Percentiles rank a stretch among this genome's conserved stretches.
phyloP scores from a whole-genome alignment of 1,140 invertebrate genomes.

The Nasonia giraulti region DNA sequence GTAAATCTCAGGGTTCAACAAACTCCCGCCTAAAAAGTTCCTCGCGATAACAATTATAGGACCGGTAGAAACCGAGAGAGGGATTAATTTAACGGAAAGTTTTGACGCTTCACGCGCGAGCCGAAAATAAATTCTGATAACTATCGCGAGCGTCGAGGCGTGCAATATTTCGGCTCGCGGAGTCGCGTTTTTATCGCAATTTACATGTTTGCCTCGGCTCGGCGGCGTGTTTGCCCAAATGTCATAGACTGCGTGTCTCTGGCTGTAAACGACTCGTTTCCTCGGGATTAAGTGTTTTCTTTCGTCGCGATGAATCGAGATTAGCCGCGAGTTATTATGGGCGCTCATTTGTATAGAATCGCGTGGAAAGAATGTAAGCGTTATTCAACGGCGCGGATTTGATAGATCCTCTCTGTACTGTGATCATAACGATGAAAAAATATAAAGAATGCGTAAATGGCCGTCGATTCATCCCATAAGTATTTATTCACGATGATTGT shows the following conservation, averaged over 20 bases:
- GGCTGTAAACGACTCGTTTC: neutral
- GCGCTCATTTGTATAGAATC: neutral
- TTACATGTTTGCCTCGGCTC: neutral
- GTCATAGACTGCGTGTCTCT: conserved; percentile 6
- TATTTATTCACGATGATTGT: conserved; percentile 26
- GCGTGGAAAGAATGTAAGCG: neutral
- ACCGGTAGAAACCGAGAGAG: too few species aligned
- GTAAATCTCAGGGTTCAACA: too few species aligned
- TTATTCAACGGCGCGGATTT: too few species aligned
- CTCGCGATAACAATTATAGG: too few species aligned
- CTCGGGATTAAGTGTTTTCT: neutral
- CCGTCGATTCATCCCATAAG: conserved; percentile 25
- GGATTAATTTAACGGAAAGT: neutral
- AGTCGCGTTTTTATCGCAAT: neutral
- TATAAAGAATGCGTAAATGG: neutral
- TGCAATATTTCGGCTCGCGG: conserved; percentile 1
- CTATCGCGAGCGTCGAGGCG: neutral
- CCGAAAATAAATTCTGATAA: neutral
- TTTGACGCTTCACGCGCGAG: neutral
- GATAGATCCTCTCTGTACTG: too few species aligned
- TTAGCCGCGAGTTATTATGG: neutral
- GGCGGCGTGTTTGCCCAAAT: conserved; percentile 26
- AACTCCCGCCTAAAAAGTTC: too few species aligned
- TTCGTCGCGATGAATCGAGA: neutral
- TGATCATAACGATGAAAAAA: neutral